phyloP scores from a whole-genome alignment of 2,113 vertebrate genomes.

The Rhinichthys klamathensis region DNA sequence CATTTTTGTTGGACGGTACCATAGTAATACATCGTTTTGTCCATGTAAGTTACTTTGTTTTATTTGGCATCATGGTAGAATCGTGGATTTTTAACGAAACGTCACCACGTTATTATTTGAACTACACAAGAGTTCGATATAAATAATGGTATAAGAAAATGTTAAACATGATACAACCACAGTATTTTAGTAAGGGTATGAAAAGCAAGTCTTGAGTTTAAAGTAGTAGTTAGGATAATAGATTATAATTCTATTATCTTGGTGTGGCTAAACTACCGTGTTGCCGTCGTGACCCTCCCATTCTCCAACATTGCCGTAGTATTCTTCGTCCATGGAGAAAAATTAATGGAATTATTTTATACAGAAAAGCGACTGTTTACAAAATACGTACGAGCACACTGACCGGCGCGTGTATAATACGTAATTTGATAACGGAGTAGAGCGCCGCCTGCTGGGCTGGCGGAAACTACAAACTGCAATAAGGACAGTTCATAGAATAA shows the following conservation, averaged over 20 bases:
- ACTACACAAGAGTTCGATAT: background rate
- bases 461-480: background rate
- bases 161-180: background rate
- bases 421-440: background rate
- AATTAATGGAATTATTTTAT: background rate
- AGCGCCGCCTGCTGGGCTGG: constrained; percentile 2
- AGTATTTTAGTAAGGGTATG: background rate
- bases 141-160: background rate
- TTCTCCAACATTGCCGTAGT: constrained; percentile 71
- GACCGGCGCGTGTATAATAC: constrained; percentile 1
- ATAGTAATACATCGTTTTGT: background rate
- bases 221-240: background rate
- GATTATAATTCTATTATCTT: background rate
- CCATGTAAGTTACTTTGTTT: background rate
- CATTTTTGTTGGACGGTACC: background rate
- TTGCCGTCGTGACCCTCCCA: constrained; percentile 75
- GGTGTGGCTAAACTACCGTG: constrained; percentile 56
- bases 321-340: constrained; percentile 76
- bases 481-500: too few species aligned
- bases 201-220: background rate
- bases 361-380: constrained; percentile 14
- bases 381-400: background rate
- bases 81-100: background rate
- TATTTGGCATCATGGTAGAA: background rate
- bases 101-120: background rate